Base-by-base conservation (phyloP, 1,140 invertebrate species). In the Cotesia chilonis region DNA sequence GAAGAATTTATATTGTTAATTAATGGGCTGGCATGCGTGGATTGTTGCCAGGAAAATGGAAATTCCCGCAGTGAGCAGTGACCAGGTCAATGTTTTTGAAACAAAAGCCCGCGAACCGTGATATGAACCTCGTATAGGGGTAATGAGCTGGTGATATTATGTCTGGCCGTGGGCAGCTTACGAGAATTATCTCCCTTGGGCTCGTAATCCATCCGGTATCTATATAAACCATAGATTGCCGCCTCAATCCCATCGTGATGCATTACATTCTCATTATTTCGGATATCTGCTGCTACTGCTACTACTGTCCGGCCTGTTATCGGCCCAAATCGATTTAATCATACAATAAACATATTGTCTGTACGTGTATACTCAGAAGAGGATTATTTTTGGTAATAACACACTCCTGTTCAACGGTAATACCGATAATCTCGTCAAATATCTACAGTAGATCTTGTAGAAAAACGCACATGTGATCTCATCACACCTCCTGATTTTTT, bases 61-160 rank as follows among this genome's bases (percentile, higher is more conserved):
- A 61, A 68, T 71, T 71, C 69, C 64, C 35, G 47, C 36, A 36
- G 17, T 41, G 28, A 20, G 59, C 66, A 36, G 17, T 41, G 28
- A 20, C 59, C 66, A 51, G 70, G 73, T 74, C 76, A 80, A 77
- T 80, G 74, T 82, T 82, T 81, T 80, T 76, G 73, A 70, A 72
- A 75, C 71, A 75, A 72, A 77, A 74, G 71, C 73, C 72, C 76
- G 70, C 75, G 71, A 72, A 76, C 71, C 78, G 74, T 74, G 78
- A 82, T 75, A 76, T 60, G 73, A 76, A 75, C 72, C 68, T 79
- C 66, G 64, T 54, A 47, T 47, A 59, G 73, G 73, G 75, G 74
- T 80, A 81, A 81, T 78, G 79, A 81, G 74, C 78, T 78, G 80
- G 75, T 76, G 76, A 75, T 82, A 80, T 81, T 77, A 80, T 75